Percentiles rank a stretch among this genome's conserved stretches.
Evolutionary conservation across 2,113 vertebrate genomes (phyloP).

Genomic region (Peromyscus californicus): DNA sequence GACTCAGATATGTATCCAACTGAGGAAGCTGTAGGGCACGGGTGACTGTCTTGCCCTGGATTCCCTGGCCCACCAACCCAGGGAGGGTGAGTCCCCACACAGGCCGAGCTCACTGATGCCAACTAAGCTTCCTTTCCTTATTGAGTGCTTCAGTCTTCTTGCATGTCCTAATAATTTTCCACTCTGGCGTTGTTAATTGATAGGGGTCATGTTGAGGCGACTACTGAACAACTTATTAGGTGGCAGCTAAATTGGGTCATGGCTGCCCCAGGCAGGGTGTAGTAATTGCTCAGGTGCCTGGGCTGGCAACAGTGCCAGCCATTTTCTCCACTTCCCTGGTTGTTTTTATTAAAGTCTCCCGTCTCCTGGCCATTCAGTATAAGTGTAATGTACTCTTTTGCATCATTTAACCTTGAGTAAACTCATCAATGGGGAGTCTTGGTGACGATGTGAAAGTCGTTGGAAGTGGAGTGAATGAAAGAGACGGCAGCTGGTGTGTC

Average conservation of each 20-base stretch:
- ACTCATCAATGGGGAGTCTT: not conserved
- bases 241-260: not conserved
- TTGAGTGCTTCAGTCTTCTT: not conserved
- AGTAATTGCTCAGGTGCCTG: not conserved
- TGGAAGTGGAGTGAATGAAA: not conserved
- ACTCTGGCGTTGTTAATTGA: not conserved
- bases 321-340: not conserved
- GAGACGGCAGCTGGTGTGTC: not conserved
- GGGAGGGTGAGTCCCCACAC: not conserved
- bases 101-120: not conserved
- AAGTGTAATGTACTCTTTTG: not conserved
- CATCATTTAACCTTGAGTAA: slow-evolving; percentile 46
- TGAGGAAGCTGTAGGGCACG: not conserved
- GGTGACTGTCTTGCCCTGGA: not conserved
- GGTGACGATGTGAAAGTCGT: not conserved
- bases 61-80: not conserved
- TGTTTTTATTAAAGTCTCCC: slow-evolving; percentile 9
- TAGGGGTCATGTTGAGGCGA: not conserved
- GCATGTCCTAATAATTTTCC: not conserved
- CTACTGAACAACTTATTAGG: not conserved
- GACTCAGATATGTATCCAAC: not conserved
- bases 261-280: not conserved
- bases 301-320: not conserved
- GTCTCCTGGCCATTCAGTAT: not conserved
- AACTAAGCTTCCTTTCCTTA: not conserved